These are phyloP conservation scores for Acestrorhynchus altus DNA, from an alignment of 2,797 vertebrate genomes.

Conservation along the genomic window DNA sequence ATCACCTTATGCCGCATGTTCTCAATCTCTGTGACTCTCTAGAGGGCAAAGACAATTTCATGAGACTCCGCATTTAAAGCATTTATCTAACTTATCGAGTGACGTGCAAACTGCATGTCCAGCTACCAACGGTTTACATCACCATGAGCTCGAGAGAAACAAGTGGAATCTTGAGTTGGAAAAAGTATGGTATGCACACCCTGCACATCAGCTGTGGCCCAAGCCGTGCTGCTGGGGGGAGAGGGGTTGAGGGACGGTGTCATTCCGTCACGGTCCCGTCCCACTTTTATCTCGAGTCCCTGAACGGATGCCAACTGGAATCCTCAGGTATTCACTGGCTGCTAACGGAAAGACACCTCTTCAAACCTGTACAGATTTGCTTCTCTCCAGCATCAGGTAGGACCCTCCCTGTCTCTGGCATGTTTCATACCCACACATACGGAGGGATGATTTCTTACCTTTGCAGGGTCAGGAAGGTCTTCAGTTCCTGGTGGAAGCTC, in stretches of 20 bases:
- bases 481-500: conserved; percentile 90
- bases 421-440: conserved; percentile 44
- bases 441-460: conserved; percentile 75
- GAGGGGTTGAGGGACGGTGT: conserved; percentile 58
- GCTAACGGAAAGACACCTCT: conserved; percentile 83
- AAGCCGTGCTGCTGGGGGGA: conserved; percentile 70
- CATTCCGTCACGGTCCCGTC: conserved; percentile 71
- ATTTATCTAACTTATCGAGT: conserved; percentile 64
- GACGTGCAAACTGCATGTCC: conserved; percentile 76
- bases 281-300: conserved; percentile 71
- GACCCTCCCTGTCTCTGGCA: conserved; percentile 64
- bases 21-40: conserved; percentile 98
- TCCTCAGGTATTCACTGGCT: conserved; percentile 78
- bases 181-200: conserved; percentile 75
- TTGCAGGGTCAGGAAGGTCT: conserved; percentile 94
- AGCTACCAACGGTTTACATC: conserved; percentile 81
- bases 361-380: conserved; percentile 75
- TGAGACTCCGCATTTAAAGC: conserved; percentile 7
- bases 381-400: conserved; percentile 70
- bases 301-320: conserved; percentile 80
- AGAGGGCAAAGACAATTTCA: conserved; percentile 56
- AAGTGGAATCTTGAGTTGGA: conserved; percentile 73
- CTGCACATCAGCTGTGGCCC: conserved; percentile 75
- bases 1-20: conserved; percentile 98
- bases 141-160: conserved; percentile 77